phyloP scores from a whole-genome alignment of 1,140 invertebrate genomes.

The Apis mellifera region Amel_HAv3.1 CM009941.2:1982001-1982500 shows the following conservation, averaged over 20 bases:
- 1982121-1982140: conserved; percentile 10
- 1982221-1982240: conserved; percentile 62
- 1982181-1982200: conserved; percentile 52
- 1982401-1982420: too few relatives aligned
- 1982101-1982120: conserved; percentile 10
- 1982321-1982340: too few relatives aligned
- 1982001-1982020: too few relatives aligned
- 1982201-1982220: conserved; percentile 55
- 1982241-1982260: conserved; percentile 44
- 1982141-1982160: conserved; percentile 6
- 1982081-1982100: neutral
- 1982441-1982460: too few relatives aligned
- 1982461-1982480: too few relatives aligned
- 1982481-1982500: too few relatives aligned
- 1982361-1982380: too few relatives aligned
- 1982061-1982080: conserved; percentile 1
- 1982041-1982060: too few relatives aligned
- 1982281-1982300: conserved; percentile 22
- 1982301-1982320: conserved; percentile 18
- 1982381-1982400: too few relatives aligned
- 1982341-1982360: too few relatives aligned
- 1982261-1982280: neutral
- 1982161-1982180: conserved; percentile 45
- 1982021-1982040: neutral
- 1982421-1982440: too few relatives aligned